Conservation (phyloP, 2,888 invertebrate genomes). For the Nomada flava region DNA sequence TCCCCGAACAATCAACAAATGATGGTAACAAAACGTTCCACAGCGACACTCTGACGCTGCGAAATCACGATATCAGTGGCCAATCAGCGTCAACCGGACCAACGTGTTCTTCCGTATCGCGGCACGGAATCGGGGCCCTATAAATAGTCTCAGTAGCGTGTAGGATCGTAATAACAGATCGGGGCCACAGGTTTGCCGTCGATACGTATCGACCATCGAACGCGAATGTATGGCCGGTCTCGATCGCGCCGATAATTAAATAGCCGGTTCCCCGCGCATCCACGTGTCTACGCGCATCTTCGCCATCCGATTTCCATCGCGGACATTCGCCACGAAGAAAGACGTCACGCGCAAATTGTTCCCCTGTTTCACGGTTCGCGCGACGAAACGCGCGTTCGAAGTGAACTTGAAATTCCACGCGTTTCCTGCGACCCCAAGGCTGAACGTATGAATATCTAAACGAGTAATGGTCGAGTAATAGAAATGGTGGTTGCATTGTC, state of each 20-base stretch:
- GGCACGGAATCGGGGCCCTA: conserved; percentile 57
- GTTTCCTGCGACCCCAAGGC: neutral
- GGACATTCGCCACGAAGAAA: conserved; percentile 31
- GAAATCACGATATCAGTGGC: conserved; percentile 68
- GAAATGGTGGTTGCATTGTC: neutral
- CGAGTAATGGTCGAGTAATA: neutral
- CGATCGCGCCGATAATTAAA: conserved; percentile 74
- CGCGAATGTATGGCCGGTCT: conserved; percentile 57
- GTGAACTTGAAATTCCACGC: conserved; percentile 16
- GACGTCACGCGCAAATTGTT: conserved; percentile 44
- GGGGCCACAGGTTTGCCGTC: conserved; percentile 62
- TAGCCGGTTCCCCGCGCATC: conserved; percentile 55
- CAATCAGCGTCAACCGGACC: conserved; percentile 67
- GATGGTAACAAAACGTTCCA: too few relatives aligned
- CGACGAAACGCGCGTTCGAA: conserved; percentile 13
- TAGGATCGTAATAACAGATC: conserved; percentile 75
- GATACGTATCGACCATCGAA: conserved; percentile 66
- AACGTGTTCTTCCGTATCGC: conserved; percentile 56
- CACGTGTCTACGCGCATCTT: conserved; percentile 57
- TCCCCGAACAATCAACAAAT: too few relatives aligned
- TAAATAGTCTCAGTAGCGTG: conserved; percentile 70
- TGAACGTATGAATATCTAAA: neutral
- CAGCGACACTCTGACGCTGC: conserved; percentile 5
- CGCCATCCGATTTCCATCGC: conserved; percentile 8
- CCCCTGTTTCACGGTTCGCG: conserved; percentile 18